These are phyloP conservation scores for Brassicogethes aeneus DNA, from an alignment of 2,888 invertebrate genomes.

Conservation along the genomic window DNA sequence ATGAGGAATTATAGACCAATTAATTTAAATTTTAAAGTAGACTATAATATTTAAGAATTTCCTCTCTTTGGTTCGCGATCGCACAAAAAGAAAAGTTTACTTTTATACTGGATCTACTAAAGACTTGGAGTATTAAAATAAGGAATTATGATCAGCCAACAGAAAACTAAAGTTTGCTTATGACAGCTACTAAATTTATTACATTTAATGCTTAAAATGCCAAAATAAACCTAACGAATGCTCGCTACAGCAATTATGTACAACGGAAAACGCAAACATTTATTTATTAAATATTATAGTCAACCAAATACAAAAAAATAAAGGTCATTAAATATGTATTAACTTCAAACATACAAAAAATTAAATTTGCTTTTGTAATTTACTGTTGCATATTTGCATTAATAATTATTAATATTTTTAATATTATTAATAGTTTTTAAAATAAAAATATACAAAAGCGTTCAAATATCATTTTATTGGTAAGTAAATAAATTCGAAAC, in stretches of 20 bases:
- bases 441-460: too few species aligned
- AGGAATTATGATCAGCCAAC: slow-evolving; percentile 19
- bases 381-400: too few species aligned
- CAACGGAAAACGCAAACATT: slow-evolving; percentile 14
- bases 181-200: slow-evolving; percentile 23
- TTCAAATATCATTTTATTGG: too few species aligned
- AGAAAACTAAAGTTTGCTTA: slow-evolving; percentile 18
- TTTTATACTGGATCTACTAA: slow-evolving; percentile 16
- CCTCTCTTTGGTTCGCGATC: slow-evolving; percentile 13
- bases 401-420: too few species aligned
- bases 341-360: too few species aligned
- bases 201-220: slow-evolving; percentile 15
- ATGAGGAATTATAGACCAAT: slow-evolving; percentile 29
- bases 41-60: slow-evolving; percentile 24
- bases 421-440: too few species aligned
- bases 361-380: too few species aligned
- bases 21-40: slow-evolving; percentile 30
- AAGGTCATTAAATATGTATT: too few species aligned
- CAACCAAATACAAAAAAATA: too few species aligned
- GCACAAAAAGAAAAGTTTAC: slow-evolving; percentile 23
- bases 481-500: too few species aligned
- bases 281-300: too few species aligned
- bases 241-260: neutral
- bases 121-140: slow-evolving; percentile 22
- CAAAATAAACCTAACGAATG: slow-evolving; percentile 11